phyloP scores from a whole-genome alignment of 1,140 invertebrate species.

The Papilio aristodemus region DNA sequence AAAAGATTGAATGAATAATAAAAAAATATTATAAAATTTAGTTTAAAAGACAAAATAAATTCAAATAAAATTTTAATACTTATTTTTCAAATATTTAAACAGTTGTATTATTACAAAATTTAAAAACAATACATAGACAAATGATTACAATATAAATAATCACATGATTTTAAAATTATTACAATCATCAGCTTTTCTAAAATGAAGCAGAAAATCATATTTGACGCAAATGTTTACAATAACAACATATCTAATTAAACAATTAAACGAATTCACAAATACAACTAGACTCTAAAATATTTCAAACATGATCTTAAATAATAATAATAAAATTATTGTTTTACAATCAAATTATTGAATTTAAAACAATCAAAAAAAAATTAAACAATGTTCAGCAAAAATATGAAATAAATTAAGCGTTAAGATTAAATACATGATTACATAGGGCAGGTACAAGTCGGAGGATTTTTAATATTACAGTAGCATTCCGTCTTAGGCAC shows the following conservation, averaged over 20 bases:
- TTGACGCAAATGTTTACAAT: too few species aligned
- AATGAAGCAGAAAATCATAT: neutral
- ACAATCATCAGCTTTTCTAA: neutral
- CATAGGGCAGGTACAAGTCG: neutral
- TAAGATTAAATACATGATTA: neutral
- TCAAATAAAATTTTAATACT: neutral
- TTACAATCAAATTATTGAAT: neutral
- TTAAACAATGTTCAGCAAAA: neutral
- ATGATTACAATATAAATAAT: neutral
- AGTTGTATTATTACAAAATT: neutral
- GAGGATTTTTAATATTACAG: constrained; percentile 36
- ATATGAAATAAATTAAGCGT: neutral
- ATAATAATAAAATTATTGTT: neutral
- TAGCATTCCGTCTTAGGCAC: constrained; percentile 30
- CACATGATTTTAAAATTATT: neutral
- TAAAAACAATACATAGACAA: neutral
- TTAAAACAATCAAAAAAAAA: neutral
- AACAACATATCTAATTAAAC: too few species aligned
- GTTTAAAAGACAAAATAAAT: neutral
- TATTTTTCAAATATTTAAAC: constrained; percentile 1
- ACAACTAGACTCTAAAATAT: neutral
- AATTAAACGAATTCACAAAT: neutral
- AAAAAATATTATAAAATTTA: too few species aligned
- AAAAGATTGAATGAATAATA: too few species aligned
- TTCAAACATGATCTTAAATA: neutral